Conservation (phyloP, 1,140 invertebrate genomes). For the Trypoxylus dichotomus region DNA sequence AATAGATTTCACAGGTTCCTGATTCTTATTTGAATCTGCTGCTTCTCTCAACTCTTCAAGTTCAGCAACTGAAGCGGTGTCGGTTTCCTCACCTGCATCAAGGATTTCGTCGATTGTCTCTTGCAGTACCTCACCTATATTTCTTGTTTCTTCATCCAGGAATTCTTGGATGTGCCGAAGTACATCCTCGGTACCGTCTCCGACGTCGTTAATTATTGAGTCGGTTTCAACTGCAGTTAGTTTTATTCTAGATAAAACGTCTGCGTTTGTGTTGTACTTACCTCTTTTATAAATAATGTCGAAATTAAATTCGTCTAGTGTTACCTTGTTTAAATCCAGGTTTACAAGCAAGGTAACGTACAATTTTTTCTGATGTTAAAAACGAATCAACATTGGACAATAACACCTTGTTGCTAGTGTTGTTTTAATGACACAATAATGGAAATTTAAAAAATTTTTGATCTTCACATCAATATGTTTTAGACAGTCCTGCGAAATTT, state of each 20-base stretch:
- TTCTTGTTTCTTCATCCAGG: neutral
- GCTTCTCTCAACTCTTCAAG: neutral
- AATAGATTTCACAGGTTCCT: neutral
- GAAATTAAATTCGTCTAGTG: too few species aligned
- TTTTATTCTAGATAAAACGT: constrained; percentile 38
- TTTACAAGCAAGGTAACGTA: too few species aligned
- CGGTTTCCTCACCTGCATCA: neutral
- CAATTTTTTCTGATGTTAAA: too few species aligned
- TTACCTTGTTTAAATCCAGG: too few species aligned
- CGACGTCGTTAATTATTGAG: too few species aligned
- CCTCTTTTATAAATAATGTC: constrained; percentile 46
- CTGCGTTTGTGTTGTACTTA: constrained; percentile 38
- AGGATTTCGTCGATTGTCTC: neutral
- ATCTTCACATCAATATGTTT: too few species aligned
- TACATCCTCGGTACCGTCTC: neutral
- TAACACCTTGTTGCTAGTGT: too few species aligned
- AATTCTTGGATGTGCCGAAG: neutral
- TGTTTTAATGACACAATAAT: too few species aligned
- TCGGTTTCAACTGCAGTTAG: neutral
- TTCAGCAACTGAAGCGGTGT: neutral
- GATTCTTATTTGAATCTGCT: neutral
- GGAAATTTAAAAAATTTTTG: too few species aligned
- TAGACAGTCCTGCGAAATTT: too few species aligned
- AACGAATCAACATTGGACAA: too few species aligned
- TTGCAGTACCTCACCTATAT: neutral